These are phyloP conservation scores for Leptodactylus fallax DNA, from an alignment of 2,797 vertebrate species.

Conservation along the genomic window DNA sequence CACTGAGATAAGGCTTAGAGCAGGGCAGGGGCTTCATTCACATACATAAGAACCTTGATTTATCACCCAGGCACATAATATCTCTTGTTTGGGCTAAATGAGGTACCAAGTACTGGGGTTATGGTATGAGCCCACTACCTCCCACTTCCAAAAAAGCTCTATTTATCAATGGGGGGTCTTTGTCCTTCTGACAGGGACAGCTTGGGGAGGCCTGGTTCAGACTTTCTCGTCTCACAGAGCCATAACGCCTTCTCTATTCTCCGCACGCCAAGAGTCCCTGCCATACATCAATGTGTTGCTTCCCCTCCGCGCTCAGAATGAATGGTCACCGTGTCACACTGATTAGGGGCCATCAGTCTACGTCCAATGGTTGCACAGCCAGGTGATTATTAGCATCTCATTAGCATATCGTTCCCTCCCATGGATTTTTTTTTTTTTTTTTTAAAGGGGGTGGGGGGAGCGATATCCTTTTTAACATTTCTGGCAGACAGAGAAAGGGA, in stretches of 20 bases:
- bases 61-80: constrained; percentile 44
- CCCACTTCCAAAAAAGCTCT: constrained; percentile 59
- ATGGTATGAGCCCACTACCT: constrained; percentile 53
- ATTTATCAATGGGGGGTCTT: constrained; percentile 62
- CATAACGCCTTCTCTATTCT: constrained; percentile 65
- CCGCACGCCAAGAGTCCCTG: constrained; percentile 61
- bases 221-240: constrained; percentile 49
- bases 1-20: not conserved
- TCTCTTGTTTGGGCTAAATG: constrained; percentile 45
- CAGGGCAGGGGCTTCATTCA: not conserved
- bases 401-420: constrained; percentile 59
- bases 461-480: constrained; percentile 67
- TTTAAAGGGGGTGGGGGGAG: not conserved
- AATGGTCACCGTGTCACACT: constrained; percentile 63
- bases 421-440: constrained; percentile 43
- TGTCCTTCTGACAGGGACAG: constrained; percentile 61
- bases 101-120: constrained; percentile 37
- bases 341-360: constrained; percentile 64
- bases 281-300: constrained; percentile 65
- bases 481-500: constrained; percentile 64
- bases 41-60: constrained; percentile 26
- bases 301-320: constrained; percentile 57
- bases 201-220: constrained; percentile 62
- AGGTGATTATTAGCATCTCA: constrained; percentile 63
- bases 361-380: constrained; percentile 56